phyloP scores from a whole-genome alignment of 1,140 invertebrate genomes.

The Arion vulgaris region DNA sequence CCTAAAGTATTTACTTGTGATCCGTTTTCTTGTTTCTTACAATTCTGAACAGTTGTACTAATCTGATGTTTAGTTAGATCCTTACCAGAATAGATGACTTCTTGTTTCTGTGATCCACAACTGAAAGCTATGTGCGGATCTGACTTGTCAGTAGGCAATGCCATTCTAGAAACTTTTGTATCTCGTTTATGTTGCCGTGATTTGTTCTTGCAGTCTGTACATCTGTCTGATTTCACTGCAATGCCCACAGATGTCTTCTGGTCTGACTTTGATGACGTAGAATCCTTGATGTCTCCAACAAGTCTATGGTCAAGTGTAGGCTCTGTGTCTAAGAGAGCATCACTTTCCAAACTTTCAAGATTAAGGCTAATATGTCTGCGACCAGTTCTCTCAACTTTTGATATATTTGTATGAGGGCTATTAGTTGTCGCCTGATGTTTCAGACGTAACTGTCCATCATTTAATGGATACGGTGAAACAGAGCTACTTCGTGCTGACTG shows the following conservation, averaged over 20 bases:
- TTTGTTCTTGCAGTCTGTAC: background rate
- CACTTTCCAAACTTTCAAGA: constrained; percentile 49
- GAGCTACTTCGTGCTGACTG: background rate
- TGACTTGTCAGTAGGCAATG: background rate
- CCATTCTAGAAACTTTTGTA: background rate
- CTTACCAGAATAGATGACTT: background rate
- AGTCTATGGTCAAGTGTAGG: constrained; percentile 25
- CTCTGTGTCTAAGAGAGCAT: constrained; percentile 45
- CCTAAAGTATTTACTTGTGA: background rate
- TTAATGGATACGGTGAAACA: background rate
- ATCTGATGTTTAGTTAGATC: background rate
- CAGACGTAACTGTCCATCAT: background rate
- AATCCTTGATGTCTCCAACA: constrained; percentile 17
- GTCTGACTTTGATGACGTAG: background rate
- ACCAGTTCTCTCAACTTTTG: background rate
- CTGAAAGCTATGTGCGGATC: background rate
- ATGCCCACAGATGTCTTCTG: constrained; percentile 26
- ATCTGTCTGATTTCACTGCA: background rate
- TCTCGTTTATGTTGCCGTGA: background rate
- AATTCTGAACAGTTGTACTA: background rate
- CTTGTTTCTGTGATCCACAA: background rate
- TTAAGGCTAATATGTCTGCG: constrained; percentile 41
- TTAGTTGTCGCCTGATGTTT: background rate
- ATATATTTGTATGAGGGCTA: background rate
- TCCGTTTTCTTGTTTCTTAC: background rate